Evolutionary conservation across 2,113 vertebrate species (phyloP).

Genomic region (Leptocoma aspasia): DNA sequence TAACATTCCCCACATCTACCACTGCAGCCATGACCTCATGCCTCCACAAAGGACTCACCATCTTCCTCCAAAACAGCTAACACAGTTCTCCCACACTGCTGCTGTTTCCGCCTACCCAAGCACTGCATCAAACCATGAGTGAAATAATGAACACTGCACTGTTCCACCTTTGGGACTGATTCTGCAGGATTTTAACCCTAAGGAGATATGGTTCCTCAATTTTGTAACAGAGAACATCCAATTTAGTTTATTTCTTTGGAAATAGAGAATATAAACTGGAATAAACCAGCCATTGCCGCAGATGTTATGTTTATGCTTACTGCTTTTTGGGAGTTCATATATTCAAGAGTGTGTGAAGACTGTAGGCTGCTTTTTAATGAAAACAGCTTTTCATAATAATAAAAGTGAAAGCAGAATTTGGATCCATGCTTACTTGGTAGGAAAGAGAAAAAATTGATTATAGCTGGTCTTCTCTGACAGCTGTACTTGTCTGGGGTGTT

Average conservation of each 20-base stretch:
- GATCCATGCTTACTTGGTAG: background rate
- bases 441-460: background rate
- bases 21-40: background rate
- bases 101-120: background rate
- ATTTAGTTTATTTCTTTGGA: background rate
- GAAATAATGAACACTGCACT: background rate
- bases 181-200: background rate
- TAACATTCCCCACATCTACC: background rate
- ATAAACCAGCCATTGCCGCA: background rate
- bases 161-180: background rate
- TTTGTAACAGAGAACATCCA: background rate
- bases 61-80: background rate
- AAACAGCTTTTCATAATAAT: background rate
- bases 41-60: background rate
- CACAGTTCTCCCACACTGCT: accelerated
- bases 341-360: background rate
- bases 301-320: background rate
- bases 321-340: background rate
- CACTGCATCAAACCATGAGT: accelerated
- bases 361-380: background rate
- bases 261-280: background rate
- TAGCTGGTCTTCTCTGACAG: background rate
- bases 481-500: background rate
- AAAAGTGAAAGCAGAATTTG: background rate
- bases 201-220: background rate